Evolutionary conservation across 53 echinoderm and acorn worm species (phyloP), one percentile per base, ranked within the genome.

Genomic region (Paelopatides confundens): DNA sequence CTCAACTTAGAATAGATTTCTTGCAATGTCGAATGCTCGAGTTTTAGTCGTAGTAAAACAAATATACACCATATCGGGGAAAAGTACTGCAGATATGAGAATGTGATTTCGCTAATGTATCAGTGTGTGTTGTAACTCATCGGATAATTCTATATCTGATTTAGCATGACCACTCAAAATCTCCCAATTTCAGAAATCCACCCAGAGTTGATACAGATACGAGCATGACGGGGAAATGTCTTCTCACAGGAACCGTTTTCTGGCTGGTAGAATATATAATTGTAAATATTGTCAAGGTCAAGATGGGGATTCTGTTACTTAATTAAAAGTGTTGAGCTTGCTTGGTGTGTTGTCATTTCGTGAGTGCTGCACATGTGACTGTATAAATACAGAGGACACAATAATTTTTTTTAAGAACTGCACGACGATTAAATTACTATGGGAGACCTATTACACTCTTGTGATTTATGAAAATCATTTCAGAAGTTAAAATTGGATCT

Each of bases 261-360:
- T 58, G 58, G 6, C 58, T 58, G 74, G 74, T 30, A 74, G 24
- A 39, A 33, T 40, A 39, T 70, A 10, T 21, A 39, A 39, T 74
- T 74, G 74, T 74, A 74, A n/a, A 74, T 74, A 74, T 35, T 74
- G 74, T 21, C 74, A 74, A 74, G 74, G 74, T 74, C 74, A 74
- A 74, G 74, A 38, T 46, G 46, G 39, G 40, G 46, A 18, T 43
- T 74, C 29, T 9, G 74, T 74, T 74, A 74, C 74, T 74, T 74
- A 74, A 74, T 74, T 74, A 74, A 74, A 74, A 74, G 74, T 74
- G 74, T 74, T 74, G 74, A 74, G 74, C 74, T 58, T 21, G n/a
- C 18, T 58, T 2, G 48, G 58, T 46, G 46, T 74, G 74, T 36
- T 23, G 74, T 74, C 43, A 74, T 69, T 43, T 68, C 74, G 27